Evolutionary conservation across 2,888 invertebrate genomes (phyloP), one percentile per base, ranked within the genome.

Genomic region (Caenorhabditis sp.): DNA sequence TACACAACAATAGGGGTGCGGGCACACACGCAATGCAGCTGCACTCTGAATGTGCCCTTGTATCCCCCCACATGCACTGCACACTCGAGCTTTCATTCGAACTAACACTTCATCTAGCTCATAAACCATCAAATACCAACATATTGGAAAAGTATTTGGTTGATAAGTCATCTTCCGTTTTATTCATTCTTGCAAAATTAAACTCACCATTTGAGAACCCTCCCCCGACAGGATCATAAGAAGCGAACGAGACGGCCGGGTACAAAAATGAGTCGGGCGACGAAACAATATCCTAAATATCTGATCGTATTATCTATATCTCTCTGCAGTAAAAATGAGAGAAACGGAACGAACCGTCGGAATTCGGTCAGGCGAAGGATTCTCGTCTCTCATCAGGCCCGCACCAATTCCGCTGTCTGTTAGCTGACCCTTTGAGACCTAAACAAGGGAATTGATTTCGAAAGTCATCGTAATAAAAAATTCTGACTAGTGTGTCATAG

Each of bases 391-490:
- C 53, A 50, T 59, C 39, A 62, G 35, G 32, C 70, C 63, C 15
- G 59, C 70, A 52, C 62, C 63, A 65, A 76, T 76, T 53, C 76
- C 70, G 48, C 76, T 76, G 53, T 76, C 76, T 11, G 70, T 70
- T 32, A 76, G 58, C n/a, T n/a, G n/a, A n/a, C 53, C 59, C 32
- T 59, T 70, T 17, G 70, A 65, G 45, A 65, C 63, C 70, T 75
- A 53, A 8, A 61, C 30, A 22, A 27, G 6, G 26, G 7, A 17
- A 37, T 27, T 39, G 24, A 39, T 22, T 27, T 22, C n/a, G 35
- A 15, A 37, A 45, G 27, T 53, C 13, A 35, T 46, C 26, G 20
- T 32, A 35, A 26, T 24, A 46, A 41, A 56, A 30, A 41, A 8
- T 50, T 26, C 45, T 22, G 35, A 75, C 74, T 63, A 75, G 30